A percentile compares a stretch with the other conserved stretches of the same genome.
phyloP scores from a whole-genome alignment of 1,140 invertebrate genomes.

The roundworm (Caenorhabditis elegans) region DNA sequence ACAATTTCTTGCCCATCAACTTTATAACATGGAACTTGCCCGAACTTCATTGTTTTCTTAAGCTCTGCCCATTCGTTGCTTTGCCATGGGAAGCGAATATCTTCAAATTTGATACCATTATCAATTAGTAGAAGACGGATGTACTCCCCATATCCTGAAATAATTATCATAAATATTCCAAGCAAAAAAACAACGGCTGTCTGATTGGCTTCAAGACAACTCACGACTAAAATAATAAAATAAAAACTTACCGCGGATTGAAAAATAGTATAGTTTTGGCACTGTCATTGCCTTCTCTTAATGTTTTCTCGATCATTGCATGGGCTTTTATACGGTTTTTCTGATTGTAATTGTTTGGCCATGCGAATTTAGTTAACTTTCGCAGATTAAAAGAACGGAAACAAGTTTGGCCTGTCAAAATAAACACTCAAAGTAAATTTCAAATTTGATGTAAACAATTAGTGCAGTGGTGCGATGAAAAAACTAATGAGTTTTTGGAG shows the following conservation, averaged over 20 bases:
- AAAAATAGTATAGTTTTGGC: slow-evolving; percentile 72
- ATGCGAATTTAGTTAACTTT: too few species aligned
- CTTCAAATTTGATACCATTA: slow-evolving; percentile 74
- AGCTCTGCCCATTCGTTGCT: slow-evolving; percentile 68
- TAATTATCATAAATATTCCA: not conserved
- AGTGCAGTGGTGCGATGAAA: too few species aligned
- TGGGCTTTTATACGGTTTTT: not conserved
- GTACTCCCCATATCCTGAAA: slow-evolving; percentile 72
- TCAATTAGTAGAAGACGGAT: slow-evolving; percentile 76
- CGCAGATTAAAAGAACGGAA: too few species aligned
- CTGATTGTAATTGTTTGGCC: not conserved
- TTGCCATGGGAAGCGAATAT: slow-evolving; percentile 70
- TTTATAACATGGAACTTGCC: slow-evolving; percentile 60
- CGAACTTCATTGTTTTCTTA: slow-evolving; percentile 70
- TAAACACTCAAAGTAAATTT: too few species aligned
- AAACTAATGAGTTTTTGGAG: too few species aligned
- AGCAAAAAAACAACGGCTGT: not conserved
- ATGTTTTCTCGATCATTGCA: not conserved
- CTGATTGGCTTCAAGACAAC: too few species aligned
- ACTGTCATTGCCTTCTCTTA: not conserved
- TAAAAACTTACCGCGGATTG: slow-evolving; percentile 71
- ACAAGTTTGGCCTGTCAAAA: too few species aligned
- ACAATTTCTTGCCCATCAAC: slow-evolving; percentile 56
- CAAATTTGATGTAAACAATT: too few species aligned
- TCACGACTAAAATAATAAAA: too few species aligned